Conservation (phyloP, 1,140 invertebrate genomes). For the Drosophila mayri region DNA sequence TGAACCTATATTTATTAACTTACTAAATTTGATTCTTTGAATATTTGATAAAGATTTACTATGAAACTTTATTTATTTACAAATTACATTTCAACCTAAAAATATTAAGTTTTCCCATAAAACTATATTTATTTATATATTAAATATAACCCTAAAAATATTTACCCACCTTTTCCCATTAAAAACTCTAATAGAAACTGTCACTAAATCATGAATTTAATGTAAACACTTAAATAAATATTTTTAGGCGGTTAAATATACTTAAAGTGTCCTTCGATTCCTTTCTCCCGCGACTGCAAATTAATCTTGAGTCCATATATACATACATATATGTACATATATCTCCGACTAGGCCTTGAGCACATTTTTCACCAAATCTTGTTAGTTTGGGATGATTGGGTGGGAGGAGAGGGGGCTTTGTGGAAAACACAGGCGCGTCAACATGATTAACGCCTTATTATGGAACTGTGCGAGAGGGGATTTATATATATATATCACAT, state of each 20-base stretch:
- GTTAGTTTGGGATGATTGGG: conserved; percentile 37
- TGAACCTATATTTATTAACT: too few species aligned
- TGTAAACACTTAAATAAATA: not conserved
- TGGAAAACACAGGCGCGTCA: conserved; percentile 53
- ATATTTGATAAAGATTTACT: too few species aligned
- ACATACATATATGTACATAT: not conserved
- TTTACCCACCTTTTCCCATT: not conserved
- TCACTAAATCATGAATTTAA: not conserved
- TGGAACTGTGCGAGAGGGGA: conserved; percentile 33
- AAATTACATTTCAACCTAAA: too few species aligned
- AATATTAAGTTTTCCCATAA: not conserved
- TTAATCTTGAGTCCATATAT: conserved; percentile 44
- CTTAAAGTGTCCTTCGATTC: not conserved
- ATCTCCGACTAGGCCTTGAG: conserved; percentile 57
- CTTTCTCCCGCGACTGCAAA: conserved; percentile 8
- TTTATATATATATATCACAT: not conserved
- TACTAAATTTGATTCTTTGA: too few species aligned
- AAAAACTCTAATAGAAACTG: not conserved
- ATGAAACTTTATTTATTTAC: not conserved
- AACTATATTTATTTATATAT: not conserved
- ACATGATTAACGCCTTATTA: conserved; percentile 75
- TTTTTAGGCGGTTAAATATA: not conserved
- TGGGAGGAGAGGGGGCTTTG: not conserved
- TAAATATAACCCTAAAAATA: too few species aligned
- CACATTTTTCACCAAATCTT: conserved; percentile 53